Evolutionary conservation across 2,113 vertebrate species (phyloP).

Genomic region (Leptosomus discolor): DNA sequence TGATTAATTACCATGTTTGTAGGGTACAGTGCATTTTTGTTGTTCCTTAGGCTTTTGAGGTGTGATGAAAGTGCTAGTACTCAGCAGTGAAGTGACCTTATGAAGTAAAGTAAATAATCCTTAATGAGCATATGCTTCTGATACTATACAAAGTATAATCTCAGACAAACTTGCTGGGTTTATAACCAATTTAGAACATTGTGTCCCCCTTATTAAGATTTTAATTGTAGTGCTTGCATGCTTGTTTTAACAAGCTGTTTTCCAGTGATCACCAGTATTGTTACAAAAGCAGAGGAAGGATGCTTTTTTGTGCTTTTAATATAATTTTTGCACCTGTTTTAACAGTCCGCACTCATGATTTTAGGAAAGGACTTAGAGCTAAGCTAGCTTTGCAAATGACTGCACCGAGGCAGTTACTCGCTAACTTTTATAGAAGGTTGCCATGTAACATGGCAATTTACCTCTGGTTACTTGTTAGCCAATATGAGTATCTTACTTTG

Average conservation of each 20-base stretch:
- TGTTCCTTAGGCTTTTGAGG: constrained; percentile 62
- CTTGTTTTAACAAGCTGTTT: constrained; percentile 49
- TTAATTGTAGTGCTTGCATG: constrained; percentile 27
- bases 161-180: constrained; percentile 33
- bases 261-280: constrained; percentile 18
- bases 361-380: constrained; percentile 1
- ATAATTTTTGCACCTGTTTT: constrained; percentile 5
- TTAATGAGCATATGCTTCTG: constrained; percentile 50
- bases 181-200: constrained; percentile 25
- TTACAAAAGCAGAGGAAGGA: constrained; percentile 16
- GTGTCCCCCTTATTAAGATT: constrained; percentile 26
- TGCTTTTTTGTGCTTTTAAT: constrained; percentile 30
- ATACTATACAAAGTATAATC: constrained; percentile 28
- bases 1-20: constrained; percentile 59
- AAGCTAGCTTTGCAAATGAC: background rate
- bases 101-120: constrained; percentile 33
- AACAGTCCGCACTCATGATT: background rate
- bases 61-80: constrained; percentile 67
- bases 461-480: constrained; percentile 28
- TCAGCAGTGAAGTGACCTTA: constrained; percentile 56
- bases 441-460: constrained; percentile 31
- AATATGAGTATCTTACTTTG: background rate
- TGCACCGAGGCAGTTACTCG: background rate
- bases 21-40: constrained; percentile 37
- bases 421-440: constrained; percentile 20